Percentiles rank a stretch among this genome's conserved stretches.
Evolutionary conservation across 64 coral and sea anemone genomes (phyloP).

Genomic region (Platygyra sinensis): DNA sequence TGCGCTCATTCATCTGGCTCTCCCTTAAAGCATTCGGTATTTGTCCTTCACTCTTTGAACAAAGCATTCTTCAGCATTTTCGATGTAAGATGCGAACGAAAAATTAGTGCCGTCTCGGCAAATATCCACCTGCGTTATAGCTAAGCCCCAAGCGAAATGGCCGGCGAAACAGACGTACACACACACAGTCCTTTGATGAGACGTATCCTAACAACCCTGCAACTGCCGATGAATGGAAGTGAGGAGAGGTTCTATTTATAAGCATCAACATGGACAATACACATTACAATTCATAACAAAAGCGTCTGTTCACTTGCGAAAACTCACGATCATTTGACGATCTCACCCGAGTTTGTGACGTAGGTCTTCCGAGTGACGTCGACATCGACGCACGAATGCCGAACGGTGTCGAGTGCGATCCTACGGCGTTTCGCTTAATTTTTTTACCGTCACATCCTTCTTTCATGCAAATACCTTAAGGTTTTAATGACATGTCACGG

Average conservation of each 20-base stretch:
- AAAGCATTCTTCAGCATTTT: conserved; percentile 25
- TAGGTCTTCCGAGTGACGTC: conserved; percentile 28
- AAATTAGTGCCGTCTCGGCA: not conserved
- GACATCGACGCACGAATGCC: conserved; percentile 23
- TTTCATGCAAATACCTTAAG: not conserved
- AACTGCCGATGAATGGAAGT: not conserved
- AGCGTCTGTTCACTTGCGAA: conserved; percentile 15
- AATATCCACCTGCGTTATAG: not conserved
- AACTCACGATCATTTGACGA: conserved; percentile 28
- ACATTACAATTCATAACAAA: conserved; percentile 2
- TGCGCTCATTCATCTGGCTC: not conserved
- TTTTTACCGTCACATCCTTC: conserved; percentile 9
- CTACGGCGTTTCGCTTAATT: not conserved
- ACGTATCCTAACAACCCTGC: not conserved
- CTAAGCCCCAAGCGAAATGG: not conserved
- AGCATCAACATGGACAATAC: conserved; percentile 5
- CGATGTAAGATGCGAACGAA: not conserved
- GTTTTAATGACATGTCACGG: not conserved
- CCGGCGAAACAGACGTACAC: too few species aligned
- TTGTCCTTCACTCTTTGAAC: conserved; percentile 42
- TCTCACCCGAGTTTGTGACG: conserved; percentile 36
- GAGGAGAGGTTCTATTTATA: conserved; percentile 23
- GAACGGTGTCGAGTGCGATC: not conserved
- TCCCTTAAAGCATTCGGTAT: conserved; percentile 33
- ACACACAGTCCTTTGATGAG: not conserved